These are phyloP conservation scores for Steromphala cineraria DNA, from an alignment of 2,888 invertebrate genomes.

Conservation along the genomic window DNA sequence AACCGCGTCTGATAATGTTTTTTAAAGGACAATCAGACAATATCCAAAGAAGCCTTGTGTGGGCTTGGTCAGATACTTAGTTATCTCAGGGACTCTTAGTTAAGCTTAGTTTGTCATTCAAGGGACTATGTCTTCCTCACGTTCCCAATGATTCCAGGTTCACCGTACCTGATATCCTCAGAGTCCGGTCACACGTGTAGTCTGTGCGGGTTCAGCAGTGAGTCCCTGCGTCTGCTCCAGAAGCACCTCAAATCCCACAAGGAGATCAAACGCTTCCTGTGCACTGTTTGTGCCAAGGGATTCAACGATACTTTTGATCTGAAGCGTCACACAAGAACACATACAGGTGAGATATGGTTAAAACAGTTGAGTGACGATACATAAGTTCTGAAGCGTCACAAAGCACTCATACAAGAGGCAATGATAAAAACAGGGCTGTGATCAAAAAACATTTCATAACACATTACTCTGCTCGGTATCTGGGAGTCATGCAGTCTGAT, in stretches of 20 bases:
- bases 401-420: too few species aligned
- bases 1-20: too few species aligned
- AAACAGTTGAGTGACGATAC: constrained; percentile 78
- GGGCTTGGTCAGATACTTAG: too few species aligned
- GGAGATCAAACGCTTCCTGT: constrained; percentile 97
- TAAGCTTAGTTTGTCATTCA: too few species aligned
- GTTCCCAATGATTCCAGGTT: background rate
- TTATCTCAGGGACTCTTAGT: too few species aligned
- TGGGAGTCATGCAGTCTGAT: too few species aligned
- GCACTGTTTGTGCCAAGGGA: constrained; percentile 99
- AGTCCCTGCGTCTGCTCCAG: constrained; percentile 94
- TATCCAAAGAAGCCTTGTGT: too few species aligned
- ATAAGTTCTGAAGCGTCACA: too few species aligned
- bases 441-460: too few species aligned
- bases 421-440: too few species aligned
- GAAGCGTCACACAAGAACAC: constrained; percentile 98
- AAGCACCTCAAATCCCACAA: constrained; percentile 99
- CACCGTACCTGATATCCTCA: background rate
- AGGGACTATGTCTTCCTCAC: background rate
- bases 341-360: constrained; percentile 83
- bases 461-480: too few species aligned
- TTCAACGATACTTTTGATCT: constrained; percentile 99
- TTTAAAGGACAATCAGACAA: too few species aligned
- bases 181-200: background rate
- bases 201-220: constrained; percentile 95